Evolutionary conservation across 2,797 vertebrate species (phyloP), one percentile per base, ranked within the genome.

Genomic region (Xenentodon cancila): DNA sequence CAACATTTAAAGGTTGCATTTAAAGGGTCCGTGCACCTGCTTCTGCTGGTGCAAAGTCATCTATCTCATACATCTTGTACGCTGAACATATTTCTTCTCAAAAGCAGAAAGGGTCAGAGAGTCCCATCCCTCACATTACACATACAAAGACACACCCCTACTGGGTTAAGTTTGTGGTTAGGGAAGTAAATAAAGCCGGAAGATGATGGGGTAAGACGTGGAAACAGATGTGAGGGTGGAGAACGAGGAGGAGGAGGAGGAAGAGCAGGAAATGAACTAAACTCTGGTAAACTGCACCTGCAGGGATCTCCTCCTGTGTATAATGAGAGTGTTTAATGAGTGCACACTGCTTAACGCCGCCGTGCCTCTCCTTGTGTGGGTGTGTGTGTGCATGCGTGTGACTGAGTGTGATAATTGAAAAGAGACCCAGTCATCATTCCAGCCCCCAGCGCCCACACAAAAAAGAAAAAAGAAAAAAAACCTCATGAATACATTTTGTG

Each of bases 291-390:
- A 89, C 86, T 90, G 85, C 90, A 91, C 91, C 85, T 91, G 91
- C 84, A 86, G 90, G 78, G 82, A 84, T 88, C 86, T 88, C 81
- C 84, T 90, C 88, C 81, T 88, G 83, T 84, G 81, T 90, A 86
- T 91, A 93, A 93, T 92, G 86, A 92, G 87, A 85, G 88, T 82
- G 82, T 85, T 93, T 92, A 92, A 92, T 92, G 90, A 93, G 85
- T 72, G 85, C 90, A 91, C 87, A 89, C 87, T 82, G 88, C 88
- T 92, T 86, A 84, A 89, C 82, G 79, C 79, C 73, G 71, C 64
- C 8, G 11, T 74, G 66, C 11, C 11, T 27, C 7, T 3, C 30
- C 70, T 68, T 59, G 73, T 16, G 62, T 51, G 43, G 47, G 46
- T 22, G 57, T 43, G 57, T 47, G 61, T 22, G 63, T 43, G 60